Percentiles rank a stretch among this genome's conserved stretches.
These are phyloP conservation scores for Papilio machaon DNA, from an alignment of 1,140 invertebrate species.

Conservation along the genomic window DNA sequence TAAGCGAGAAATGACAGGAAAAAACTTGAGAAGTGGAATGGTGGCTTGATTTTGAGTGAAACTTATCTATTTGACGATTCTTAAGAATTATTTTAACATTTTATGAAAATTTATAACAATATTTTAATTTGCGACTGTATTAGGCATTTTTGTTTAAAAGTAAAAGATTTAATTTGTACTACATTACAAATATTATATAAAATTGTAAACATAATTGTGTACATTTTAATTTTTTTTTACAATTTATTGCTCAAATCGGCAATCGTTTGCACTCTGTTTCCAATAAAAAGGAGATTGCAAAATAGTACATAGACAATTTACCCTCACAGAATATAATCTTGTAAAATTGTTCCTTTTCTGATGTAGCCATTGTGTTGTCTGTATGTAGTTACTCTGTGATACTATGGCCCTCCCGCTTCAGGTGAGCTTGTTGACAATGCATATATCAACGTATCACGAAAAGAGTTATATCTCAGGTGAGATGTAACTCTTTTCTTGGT, in stretches of 20 bases:
- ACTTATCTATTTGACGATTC: background rate
- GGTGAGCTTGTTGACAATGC: conserved; percentile 48
- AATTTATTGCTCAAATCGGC: background rate
- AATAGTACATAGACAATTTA: background rate
- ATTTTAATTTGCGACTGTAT: background rate
- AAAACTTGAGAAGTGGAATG: background rate
- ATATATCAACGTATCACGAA: conserved; percentile 31
- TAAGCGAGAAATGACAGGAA: conserved; percentile 26
- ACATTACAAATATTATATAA: too few relatives aligned
- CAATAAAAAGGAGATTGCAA: background rate
- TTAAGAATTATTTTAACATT: background rate
- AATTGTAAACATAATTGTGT: background rate
- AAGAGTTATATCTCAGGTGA: background rate
- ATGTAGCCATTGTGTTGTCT: conserved; percentile 32
- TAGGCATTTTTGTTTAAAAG: background rate
- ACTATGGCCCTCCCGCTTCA: conserved; percentile 51
- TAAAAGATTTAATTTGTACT: too few relatives aligned
- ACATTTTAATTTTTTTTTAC: background rate
- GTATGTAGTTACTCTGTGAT: conserved; percentile 61
- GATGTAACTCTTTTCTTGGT: background rate
- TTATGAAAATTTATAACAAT: background rate
- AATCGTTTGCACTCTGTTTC: background rate
- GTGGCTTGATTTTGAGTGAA: background rate
- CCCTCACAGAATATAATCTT: background rate
- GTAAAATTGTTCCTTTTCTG: background rate